Conservation (phyloP, 2,113 vertebrate species). For the Psammodynastes pulverulentus region DNA sequence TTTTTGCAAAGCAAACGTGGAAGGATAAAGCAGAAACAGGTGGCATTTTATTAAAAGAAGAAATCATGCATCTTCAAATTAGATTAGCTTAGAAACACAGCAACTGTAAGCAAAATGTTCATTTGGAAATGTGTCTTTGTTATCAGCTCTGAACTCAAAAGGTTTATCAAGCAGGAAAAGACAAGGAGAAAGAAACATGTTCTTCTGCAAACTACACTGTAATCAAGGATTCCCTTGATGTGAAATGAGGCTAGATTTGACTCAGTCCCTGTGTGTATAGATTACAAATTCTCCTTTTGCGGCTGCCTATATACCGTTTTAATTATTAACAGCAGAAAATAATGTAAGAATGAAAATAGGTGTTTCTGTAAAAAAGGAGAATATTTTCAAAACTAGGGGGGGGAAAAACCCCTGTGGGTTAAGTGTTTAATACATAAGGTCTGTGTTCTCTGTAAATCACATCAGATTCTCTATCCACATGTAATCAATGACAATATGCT, state of each 20-base stretch:
- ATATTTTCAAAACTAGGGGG: neutral
- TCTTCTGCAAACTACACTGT: constrained; percentile 7
- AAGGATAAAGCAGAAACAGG: constrained; percentile 49
- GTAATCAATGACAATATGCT: neutral
- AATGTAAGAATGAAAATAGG: constrained; percentile 1
- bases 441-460: constrained; percentile 48
- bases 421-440: constrained; percentile 32
- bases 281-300: constrained; percentile 37
- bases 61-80: constrained; percentile 52
- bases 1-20: constrained; percentile 43
- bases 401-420: constrained; percentile 34
- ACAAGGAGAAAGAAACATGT: constrained; percentile 38
- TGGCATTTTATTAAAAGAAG: constrained; percentile 53
- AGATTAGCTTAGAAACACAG: constrained; percentile 42
- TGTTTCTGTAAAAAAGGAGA: neutral
- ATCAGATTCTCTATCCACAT: constrained; percentile 24
- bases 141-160: constrained; percentile 29
- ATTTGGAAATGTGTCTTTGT: constrained; percentile 39
- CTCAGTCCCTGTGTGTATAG: constrained; percentile 29
- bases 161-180: constrained; percentile 21
- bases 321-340: constrained; percentile 21
- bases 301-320: constrained; percentile 39
- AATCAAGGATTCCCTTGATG: constrained; percentile 38
- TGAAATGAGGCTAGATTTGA: constrained; percentile 9
- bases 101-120: constrained; percentile 29